Conservation (phyloP, 1,140 invertebrate species). For the Conus ventricosus region DNA sequence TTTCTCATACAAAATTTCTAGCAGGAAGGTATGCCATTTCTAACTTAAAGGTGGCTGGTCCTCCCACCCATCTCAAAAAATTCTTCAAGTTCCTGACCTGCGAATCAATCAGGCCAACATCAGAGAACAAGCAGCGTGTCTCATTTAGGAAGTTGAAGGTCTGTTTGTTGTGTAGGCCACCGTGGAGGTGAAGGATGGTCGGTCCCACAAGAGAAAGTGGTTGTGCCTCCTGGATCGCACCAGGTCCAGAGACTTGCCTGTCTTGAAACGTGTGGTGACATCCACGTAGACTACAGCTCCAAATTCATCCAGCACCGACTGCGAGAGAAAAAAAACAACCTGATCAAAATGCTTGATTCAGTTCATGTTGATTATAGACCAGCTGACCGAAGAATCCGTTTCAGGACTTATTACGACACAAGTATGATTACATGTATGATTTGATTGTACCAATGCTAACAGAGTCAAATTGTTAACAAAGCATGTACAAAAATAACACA, state of each 20-base stretch:
- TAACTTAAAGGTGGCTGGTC: no score
- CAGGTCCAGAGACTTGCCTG: constrained; percentile 50
- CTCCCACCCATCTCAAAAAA: no score
- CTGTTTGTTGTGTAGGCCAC: constrained; percentile 58
- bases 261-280: constrained; percentile 55
- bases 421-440: no score
- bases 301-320: constrained; percentile 60
- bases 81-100: constrained; percentile 32
- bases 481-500: no score
- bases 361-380: no score
- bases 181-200: constrained; percentile 43
- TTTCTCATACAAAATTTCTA: no score
- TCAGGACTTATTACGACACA: no score
- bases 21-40: no score
- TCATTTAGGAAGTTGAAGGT: constrained; percentile 63
- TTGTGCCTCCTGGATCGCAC: constrained; percentile 52
- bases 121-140: constrained; percentile 56
- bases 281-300: constrained; percentile 63
- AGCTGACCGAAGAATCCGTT: no score
- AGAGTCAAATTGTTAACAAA: no score
- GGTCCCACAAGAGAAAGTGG: constrained; percentile 63
- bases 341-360: neutral
- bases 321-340: neutral
- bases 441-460: no score
- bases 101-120: constrained; percentile 55